Percentiles rank a stretch among this genome's conserved stretches.
Evolutionary conservation across 2,113 vertebrate genomes (phyloP).

Genomic region (Lichenostomus cassidix): DNA sequence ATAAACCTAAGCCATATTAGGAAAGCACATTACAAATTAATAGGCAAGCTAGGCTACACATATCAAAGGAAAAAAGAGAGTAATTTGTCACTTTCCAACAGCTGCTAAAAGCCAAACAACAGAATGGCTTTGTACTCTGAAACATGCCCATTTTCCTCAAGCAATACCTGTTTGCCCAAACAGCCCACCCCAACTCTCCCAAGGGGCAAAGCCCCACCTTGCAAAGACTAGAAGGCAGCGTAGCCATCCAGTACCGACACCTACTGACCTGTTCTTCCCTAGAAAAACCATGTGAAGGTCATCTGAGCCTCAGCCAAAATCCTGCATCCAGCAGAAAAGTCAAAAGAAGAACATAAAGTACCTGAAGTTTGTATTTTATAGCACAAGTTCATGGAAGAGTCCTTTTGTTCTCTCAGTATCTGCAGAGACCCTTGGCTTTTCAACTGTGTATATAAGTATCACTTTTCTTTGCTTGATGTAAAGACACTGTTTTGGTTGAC

Average conservation of each 20-base stretch:
- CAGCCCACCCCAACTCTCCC: neutral
- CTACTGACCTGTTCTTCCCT: neutral
- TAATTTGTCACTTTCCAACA: conserved; percentile 31
- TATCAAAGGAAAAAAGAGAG: neutral
- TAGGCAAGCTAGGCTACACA: neutral
- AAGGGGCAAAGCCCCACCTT: accelerated
- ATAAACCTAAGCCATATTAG: conserved; percentile 5
- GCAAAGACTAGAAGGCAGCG: accelerated
- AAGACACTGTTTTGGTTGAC: neutral
- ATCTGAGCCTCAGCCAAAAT: neutral
- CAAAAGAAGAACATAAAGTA: neutral
- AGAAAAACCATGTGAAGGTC: neutral
- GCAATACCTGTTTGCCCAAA: neutral
- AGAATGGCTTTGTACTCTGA: neutral
- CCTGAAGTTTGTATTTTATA: neutral
- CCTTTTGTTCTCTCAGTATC: neutral
- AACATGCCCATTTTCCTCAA: neutral
- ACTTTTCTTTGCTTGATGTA: neutral
- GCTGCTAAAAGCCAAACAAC: neutral
- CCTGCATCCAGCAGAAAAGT: neutral
- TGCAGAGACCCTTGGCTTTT: neutral
- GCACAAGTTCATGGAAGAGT: neutral
- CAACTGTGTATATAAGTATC: neutral
- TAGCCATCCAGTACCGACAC: neutral
- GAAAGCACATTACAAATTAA: conserved; percentile 54